Base-by-base conservation (phyloP, 2,888 invertebrate species). In the Chesias legatella region DNA sequence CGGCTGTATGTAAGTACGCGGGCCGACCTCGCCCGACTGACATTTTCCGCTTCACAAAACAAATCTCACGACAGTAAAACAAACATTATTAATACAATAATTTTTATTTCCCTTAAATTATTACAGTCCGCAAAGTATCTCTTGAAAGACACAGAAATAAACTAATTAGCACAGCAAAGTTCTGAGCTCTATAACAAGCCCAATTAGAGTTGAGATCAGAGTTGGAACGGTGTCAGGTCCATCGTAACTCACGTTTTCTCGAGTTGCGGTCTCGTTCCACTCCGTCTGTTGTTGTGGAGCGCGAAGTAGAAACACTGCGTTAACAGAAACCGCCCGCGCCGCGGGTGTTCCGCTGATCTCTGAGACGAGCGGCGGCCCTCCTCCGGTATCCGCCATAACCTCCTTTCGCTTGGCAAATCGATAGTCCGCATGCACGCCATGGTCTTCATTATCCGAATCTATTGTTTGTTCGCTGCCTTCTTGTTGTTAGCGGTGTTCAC, bases 401-500 rank as follows among this genome's bases (percentile, higher is more conserved):
- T 79, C 80, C 79, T 73, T 73, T 85, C 84, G 72, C 56, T 79
- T 34, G 74, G 84, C 82, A 82, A 64, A 59, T 82, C 83, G 46
- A 57, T 57, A 58, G 68, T 79, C 86, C 86, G 55, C 82, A 63
- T 67, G 58, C 83, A 70, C 59, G 88, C 86, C 85, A 77, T 78
- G 41, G 79, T 85, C 77, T 53, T 67, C 20, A 43, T 39, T 37
- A 6, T 33, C 27, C 45, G 29, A 44, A 42, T 50, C 64, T 81
- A 85, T 39, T 84, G 66, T 54, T 85, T 85, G 51, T 61, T 68
- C 23, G 59, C 70, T 6, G 60, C 70, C 66, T 94, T 94, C 78
- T 93, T 94, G 76, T 96, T 95, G 60, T 91, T 92, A 78, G 96
- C 94, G 21, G 95, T 93, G 77, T 97, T 97, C 76, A 92, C 91